These are phyloP conservation scores for Scylla paramamosain DNA, from an alignment of 1,140 invertebrate species.

Conservation along the genomic window DNA sequence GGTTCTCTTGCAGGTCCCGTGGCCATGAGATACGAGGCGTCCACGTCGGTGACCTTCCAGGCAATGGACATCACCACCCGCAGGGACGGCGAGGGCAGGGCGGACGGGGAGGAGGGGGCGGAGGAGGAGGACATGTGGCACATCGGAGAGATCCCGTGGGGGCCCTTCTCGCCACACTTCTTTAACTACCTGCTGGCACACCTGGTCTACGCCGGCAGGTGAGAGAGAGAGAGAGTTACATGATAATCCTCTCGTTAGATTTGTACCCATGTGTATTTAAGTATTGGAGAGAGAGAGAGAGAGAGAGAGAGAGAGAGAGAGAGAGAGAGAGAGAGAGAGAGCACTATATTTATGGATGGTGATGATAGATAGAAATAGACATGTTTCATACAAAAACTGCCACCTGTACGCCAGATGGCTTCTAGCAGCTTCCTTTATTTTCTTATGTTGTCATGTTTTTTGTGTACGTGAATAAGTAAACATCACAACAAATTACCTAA, in stretches of 20 bases:
- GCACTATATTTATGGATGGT: too few relatives aligned
- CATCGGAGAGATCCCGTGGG: slow-evolving; percentile 76
- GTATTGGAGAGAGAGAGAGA: slow-evolving; percentile 31
- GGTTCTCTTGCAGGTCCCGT: slow-evolving; percentile 56
- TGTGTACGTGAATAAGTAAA: neutral
- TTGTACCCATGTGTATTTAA: neutral
- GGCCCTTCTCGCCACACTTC: slow-evolving; percentile 86
- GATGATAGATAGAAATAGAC: too few relatives aligned
- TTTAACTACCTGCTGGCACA: slow-evolving; percentile 89
- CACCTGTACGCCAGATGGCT: too few relatives aligned
- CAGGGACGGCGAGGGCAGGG: neutral
- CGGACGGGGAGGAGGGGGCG: neutral
- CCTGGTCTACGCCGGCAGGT: slow-evolving; percentile 81
- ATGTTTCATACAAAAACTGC: too few relatives aligned
- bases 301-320: slow-evolving; percentile 53
- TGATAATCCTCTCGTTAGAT: neutral
- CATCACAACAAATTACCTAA: neutral
- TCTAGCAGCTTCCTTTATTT: too few relatives aligned
- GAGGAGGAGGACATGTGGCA: slow-evolving; percentile 80
- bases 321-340: slow-evolving; percentile 30
- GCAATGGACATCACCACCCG: slow-evolving; percentile 42
- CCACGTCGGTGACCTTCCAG: slow-evolving; percentile 66
- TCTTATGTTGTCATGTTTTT: neutral
- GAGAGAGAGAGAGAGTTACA: slow-evolving; percentile 26
- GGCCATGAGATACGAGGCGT: slow-evolving; percentile 68